A percentile compares a stretch with the other conserved stretches of the same genome.
Evolutionary conservation across 2,797 vertebrate species (phyloP).

Genomic region (Acridotheres tristis): DNA sequence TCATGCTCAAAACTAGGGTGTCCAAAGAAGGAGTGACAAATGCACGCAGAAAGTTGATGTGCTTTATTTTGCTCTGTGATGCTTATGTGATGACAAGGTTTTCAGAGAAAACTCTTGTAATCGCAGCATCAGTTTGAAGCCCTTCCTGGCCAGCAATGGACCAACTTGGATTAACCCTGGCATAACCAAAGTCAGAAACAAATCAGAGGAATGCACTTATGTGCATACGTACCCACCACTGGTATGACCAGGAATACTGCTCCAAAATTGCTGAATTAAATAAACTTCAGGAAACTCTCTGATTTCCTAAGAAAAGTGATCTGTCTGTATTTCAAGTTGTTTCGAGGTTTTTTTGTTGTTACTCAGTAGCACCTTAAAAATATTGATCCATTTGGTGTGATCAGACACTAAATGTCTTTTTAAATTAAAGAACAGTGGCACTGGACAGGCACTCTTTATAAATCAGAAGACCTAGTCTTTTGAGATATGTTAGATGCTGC

Average conservation of each 20-base stretch:
- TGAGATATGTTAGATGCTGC: not conserved
- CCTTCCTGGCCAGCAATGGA: not conserved
- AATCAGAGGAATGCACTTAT: not conserved
- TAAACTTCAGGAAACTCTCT: not conserved
- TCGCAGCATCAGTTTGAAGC: not conserved
- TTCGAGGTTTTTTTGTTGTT: fast-evolving
- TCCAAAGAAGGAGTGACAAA: not conserved
- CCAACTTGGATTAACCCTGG: not conserved
- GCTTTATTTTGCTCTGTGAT: not conserved
- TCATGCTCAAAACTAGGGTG: not conserved
- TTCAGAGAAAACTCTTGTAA: not conserved
- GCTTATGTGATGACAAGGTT: fast-evolving
- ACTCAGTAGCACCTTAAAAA: not conserved
- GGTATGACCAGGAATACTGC: not conserved
- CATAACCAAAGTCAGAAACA: not conserved
- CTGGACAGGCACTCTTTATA: not conserved
- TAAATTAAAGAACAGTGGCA: not conserved
- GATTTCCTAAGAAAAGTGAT: not conserved
- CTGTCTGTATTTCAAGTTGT: not conserved
- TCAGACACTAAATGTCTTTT: not conserved
- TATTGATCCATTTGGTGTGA: not conserved
- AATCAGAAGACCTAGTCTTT: not conserved
- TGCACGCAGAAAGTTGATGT: not conserved
- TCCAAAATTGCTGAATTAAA: not conserved
- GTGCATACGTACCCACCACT: not conserved